Evolutionary conservation across 1,140 invertebrate genomes (phyloP).

Genomic region (Epicauta chinensis): DNA sequence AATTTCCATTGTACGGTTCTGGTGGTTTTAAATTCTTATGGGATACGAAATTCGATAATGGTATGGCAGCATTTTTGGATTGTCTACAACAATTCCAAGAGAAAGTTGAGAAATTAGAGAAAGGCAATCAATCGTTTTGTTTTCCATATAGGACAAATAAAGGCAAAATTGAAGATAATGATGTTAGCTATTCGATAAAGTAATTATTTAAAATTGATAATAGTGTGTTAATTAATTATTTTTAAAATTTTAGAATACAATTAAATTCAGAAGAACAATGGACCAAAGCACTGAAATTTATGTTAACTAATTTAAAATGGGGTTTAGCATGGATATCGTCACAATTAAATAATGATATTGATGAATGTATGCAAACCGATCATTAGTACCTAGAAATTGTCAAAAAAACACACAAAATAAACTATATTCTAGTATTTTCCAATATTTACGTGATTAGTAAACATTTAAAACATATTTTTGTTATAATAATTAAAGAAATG

Average conservation of each 20-base stretch:
- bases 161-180: conserved; percentile 81
- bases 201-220: conserved; percentile 48
- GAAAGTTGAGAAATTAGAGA: conserved; percentile 65
- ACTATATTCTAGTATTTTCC: neutral
- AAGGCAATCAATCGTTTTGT: conserved; percentile 78
- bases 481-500: neutral
- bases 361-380: conserved; percentile 7
- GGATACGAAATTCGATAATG: conserved; percentile 97
- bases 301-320: conserved; percentile 98
- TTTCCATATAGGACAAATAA: conserved; percentile 84
- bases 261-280: conserved; percentile 99
- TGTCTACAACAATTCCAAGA: conserved; percentile 92
- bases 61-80: conserved; percentile 96
- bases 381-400: neutral
- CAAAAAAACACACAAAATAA: neutral
- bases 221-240: neutral
- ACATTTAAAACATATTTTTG: neutral
- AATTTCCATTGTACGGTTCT: conserved; percentile 86
- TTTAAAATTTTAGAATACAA: conserved; percentile 73
- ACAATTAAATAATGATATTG: conserved; percentile 61
- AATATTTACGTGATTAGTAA: neutral
- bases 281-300: conserved; percentile 99
- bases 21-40: conserved; percentile 94
- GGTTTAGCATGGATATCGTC: conserved; percentile 95
- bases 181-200: conserved; percentile 75